Evolutionary conservation across 2,113 vertebrate genomes (phyloP).

Genomic region (Malurus cyaneus): DNA sequence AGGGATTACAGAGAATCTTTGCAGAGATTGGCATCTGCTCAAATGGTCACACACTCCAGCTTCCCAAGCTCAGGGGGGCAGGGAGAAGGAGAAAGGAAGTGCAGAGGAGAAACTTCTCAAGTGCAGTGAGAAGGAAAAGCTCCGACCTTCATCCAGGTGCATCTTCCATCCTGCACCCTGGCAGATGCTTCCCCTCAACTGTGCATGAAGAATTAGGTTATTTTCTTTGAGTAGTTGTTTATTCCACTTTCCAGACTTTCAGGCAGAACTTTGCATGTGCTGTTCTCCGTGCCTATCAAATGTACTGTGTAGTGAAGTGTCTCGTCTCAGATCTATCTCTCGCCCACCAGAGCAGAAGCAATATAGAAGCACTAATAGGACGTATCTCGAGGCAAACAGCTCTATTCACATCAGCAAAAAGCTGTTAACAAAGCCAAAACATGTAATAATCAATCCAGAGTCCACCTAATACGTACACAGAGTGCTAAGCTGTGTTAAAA

Average conservation of each 20-base stretch:
- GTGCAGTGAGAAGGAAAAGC: background rate
- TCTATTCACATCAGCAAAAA: background rate
- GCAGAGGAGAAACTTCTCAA: background rate
- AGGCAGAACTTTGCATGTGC: background rate
- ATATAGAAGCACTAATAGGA: background rate
- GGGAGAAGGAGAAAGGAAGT: background rate
- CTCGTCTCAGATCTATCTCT: background rate
- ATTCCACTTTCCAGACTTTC: background rate
- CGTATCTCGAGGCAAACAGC: background rate
- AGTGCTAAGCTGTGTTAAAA: background rate
- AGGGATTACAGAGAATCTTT: conserved; percentile 29
- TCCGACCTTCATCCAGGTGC: background rate
- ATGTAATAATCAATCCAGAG: background rate
- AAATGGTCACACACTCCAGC: background rate
- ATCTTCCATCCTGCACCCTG: background rate
- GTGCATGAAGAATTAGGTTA: background rate
- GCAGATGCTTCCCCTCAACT: rapidly evolving
- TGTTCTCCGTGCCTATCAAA: background rate
- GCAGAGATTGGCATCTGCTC: background rate
- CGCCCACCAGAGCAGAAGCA: background rate
- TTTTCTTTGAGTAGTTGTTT: background rate
- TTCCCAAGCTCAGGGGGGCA: background rate
- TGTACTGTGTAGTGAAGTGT: background rate
- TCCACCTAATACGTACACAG: background rate
- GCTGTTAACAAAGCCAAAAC: background rate